A percentile compares a stretch with the other conserved stretches of the same genome.
phyloP scores from a whole-genome alignment of 2,113 vertebrate genomes.

The Pseudois nayaur region DNA sequence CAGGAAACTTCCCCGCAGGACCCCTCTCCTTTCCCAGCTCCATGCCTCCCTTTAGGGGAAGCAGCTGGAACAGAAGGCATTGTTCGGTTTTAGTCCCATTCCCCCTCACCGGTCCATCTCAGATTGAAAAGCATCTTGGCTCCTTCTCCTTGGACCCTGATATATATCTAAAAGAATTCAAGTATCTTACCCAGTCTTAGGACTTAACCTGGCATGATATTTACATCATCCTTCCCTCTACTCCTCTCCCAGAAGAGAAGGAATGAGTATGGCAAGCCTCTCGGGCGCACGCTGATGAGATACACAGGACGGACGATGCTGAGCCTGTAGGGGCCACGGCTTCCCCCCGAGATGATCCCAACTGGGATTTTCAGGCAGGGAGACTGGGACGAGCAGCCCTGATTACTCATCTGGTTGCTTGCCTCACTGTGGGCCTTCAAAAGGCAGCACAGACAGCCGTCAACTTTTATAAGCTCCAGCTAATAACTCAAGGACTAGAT shows the following conservation, averaged over 20 bases:
- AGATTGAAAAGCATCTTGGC: neutral
- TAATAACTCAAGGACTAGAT: neutral
- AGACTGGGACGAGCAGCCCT: neutral
- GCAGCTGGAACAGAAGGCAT: neutral
- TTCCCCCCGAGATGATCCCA: neutral
- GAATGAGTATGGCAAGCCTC: neutral
- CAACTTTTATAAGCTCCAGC: neutral
- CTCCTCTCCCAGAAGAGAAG: neutral
- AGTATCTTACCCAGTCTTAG: neutral
- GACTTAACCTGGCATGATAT: neutral
- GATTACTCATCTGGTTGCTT: neutral
- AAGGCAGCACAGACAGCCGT: neutral
- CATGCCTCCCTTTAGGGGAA: neutral
- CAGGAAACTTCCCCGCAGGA: neutral
- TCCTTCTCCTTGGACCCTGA: neutral
- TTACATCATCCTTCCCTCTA: neutral
- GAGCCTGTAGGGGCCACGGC: neutral
- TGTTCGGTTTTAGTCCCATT: neutral
- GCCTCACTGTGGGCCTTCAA: neutral
- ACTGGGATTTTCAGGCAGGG: neutral
- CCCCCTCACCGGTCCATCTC: neutral
- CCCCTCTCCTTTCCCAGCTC: neutral
- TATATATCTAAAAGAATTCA: neutral
- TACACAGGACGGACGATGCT: accelerated
- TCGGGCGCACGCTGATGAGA: accelerated